Evolutionary conservation across 2,113 vertebrate genomes (phyloP), one percentile per base, ranked within the genome.

Genomic region (Eurypyga helias): DNA sequence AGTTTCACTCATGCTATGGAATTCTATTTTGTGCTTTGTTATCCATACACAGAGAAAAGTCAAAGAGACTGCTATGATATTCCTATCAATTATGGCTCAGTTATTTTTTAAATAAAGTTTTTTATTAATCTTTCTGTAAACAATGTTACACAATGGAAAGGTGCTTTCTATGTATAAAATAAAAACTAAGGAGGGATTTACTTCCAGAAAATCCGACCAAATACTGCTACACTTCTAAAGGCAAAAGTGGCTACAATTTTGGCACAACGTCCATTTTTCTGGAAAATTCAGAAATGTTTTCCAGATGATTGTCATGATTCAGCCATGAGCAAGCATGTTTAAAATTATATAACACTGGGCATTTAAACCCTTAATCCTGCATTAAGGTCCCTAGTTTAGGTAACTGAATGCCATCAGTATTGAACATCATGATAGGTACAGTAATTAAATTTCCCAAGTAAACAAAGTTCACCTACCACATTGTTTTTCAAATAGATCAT

Each of bases 381-480:
- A 70, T 90, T 65, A 48, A 58, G 36, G 55, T 73, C 24, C 58
- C 46, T 57, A 3, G 15, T 34, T 79, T 58, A 79, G 36, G 28
- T 43, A 46, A 64, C 7, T 43, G 69, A 81, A 70, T 38, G 31
- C 10, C 33, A 34, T 45, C 58, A 65, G 16, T 18, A 33, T 2
- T 73, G 81, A 81, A 52, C 16, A 29, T 28, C 34, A 29, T 2
- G 10, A 52, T 0, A 66, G 33, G 85, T 6, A 12, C 3, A 66
- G 51, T 75, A 87, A 49, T 21, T 17, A 4, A 83, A 62, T 10
- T 46, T 69, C 46, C 13, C 15, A 67, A 9, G 20, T 17, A 20
- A 1, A 31, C 9, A 12, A 28, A 60, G 3, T 23, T 82, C 25
- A n/a, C 0, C 0, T 26, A 48, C 13, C 28, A 45, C 0, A 0